Conservation (phyloP, 1,140 invertebrate species). For the Coptotermes formosanus region DNA sequence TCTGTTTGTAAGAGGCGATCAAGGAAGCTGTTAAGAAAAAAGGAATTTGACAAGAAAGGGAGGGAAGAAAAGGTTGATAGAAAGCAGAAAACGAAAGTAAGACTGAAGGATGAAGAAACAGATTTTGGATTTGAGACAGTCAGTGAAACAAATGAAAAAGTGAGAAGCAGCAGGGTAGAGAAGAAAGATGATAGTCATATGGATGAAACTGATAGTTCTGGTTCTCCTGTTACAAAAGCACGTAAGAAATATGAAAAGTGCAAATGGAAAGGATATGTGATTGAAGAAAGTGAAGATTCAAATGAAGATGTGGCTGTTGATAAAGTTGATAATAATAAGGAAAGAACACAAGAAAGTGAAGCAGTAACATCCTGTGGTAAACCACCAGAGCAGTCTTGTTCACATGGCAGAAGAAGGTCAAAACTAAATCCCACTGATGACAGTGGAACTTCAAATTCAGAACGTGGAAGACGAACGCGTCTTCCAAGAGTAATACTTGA, state of each 20-base stretch:
- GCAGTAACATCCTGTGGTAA: background rate
- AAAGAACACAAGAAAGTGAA: background rate
- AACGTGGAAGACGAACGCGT: constrained; percentile 15
- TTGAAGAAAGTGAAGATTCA: constrained; percentile 2
- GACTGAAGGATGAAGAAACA: background rate
- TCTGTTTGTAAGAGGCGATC: constrained; percentile 11
- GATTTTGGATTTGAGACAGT: background rate
- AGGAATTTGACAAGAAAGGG: background rate
- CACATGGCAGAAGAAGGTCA: background rate
- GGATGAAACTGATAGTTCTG: constrained; percentile 16
- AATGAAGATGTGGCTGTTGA: background rate
- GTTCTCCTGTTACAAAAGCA: background rate
- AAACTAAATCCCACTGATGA: background rate
- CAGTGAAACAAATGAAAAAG: background rate
- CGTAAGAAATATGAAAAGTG: background rate
- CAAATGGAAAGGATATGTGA: background rate
- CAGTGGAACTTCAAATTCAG: background rate
- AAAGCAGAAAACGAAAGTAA: background rate
- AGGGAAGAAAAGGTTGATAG: background rate
- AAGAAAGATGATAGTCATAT: background rate
- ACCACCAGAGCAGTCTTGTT: background rate
- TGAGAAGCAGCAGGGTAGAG: background rate
- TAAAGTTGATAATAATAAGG: no score
- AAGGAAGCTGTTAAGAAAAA: background rate
- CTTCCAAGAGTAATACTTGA: constrained; percentile 41